These are phyloP conservation scores for Drosophila simulans DNA, from an alignment of 1,140 invertebrate genomes.

Conservation along the genomic window DNA sequence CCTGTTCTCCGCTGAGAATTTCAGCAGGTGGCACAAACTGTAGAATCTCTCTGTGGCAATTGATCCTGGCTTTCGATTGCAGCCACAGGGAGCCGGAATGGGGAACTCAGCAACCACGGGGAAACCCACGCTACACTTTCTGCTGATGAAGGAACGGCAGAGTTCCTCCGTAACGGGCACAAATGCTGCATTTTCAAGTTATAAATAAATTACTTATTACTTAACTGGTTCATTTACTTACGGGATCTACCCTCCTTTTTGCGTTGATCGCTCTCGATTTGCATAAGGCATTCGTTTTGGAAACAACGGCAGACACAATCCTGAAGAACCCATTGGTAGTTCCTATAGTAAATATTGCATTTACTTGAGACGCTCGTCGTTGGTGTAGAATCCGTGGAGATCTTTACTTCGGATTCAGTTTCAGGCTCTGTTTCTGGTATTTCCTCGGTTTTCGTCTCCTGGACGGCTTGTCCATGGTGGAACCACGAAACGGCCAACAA, in stretches of 20 bases:
- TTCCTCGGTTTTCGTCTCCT: too few species aligned
- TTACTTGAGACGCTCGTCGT: background rate
- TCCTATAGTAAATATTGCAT: constrained; percentile 19
- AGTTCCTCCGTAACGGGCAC: constrained; percentile 25
- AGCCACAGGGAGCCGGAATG: constrained; percentile 23
- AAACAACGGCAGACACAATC: constrained; percentile 25
- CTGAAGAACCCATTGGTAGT: constrained; percentile 20
- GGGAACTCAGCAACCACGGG: constrained; percentile 26
- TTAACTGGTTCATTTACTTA: background rate
- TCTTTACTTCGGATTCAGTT: background rate
- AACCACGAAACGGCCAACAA: background rate
- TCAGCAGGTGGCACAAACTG: constrained; percentile 19
- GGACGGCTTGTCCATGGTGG: background rate
- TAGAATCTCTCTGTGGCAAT: constrained; percentile 9
- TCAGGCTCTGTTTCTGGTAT: background rate
- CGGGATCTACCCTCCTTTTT: background rate
- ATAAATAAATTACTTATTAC: background rate
- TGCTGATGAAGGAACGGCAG: constrained; percentile 18
- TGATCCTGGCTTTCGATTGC: constrained; percentile 32
- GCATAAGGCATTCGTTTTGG: constrained; percentile 28
- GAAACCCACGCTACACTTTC: background rate
- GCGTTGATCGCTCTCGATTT: constrained; percentile 10
- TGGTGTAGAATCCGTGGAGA: background rate
- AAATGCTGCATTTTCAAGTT: background rate
- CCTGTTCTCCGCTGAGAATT: constrained; percentile 19